These are phyloP conservation scores for Neelides folsomi DNA, from an alignment of 2,888 invertebrate genomes.

Conservation along the genomic window DNA sequence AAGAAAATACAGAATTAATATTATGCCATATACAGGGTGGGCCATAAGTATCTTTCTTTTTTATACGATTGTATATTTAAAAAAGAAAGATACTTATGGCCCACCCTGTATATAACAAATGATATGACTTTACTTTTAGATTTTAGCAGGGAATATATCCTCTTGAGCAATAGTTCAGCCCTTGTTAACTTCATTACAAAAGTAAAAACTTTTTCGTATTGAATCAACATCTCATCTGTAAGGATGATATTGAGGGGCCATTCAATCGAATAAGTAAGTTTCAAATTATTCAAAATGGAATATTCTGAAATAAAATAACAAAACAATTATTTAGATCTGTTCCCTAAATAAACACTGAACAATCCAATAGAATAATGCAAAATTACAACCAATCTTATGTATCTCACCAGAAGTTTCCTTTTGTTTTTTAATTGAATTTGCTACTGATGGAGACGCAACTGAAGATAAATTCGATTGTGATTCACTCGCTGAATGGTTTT, in stretches of 20 bases:
- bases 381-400: background rate
- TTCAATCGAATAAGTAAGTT: constrained; percentile 53
- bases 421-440: background rate
- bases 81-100: too few species aligned
- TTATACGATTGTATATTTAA: too few species aligned
- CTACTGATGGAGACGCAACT: background rate
- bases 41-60: too few species aligned
- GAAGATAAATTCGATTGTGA: background rate
- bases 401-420: constrained; percentile 4
- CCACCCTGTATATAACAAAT: too few species aligned
- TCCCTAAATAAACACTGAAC: background rate
- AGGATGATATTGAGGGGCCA: constrained; percentile 70
- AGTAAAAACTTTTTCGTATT: constrained; percentile 61
- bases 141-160: constrained; percentile 45
- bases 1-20: background rate
- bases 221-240: constrained; percentile 53
- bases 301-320: constrained; percentile 7
- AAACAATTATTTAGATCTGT: background rate
- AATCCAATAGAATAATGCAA: background rate
- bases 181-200: constrained; percentile 60
- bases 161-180: constrained; percentile 60
- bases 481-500: background rate
- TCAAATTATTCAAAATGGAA: constrained; percentile 50
- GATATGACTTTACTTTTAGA: constrained; percentile 20
- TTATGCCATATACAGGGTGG: too few species aligned